Conservation (phyloP, 2,113 vertebrate species). For the Neotoma lepida region DNA sequence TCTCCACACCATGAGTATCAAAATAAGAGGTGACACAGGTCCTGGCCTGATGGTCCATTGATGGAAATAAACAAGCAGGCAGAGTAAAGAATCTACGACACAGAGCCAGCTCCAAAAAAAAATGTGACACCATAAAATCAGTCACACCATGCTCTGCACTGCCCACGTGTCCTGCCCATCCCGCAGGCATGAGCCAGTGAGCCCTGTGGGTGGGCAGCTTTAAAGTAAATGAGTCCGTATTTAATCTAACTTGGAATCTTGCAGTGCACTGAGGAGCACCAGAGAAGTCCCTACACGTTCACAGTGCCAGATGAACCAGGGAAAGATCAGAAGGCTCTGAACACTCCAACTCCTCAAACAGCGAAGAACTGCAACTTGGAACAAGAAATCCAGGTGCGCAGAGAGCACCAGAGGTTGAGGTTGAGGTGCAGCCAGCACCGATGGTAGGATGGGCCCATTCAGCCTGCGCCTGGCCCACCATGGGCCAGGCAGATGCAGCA, state of each 20-base stretch:
- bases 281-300: conserved; percentile 25
- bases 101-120: accelerated
- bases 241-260: not conserved
- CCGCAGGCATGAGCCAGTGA: not conserved
- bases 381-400: conserved; percentile 28
- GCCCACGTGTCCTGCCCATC: not conserved
- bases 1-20: not conserved
- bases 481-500: not conserved
- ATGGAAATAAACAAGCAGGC: conserved; percentile 5
- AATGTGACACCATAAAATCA: not conserved
- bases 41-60: conserved; percentile 39
- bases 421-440: not conserved
- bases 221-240: not conserved
- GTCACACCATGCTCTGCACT: not conserved
- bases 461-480: not conserved
- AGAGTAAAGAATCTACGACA: conserved; percentile 38
- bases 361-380: not conserved
- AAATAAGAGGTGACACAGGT: not conserved
- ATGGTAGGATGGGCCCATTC: not conserved
- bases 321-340: conserved; percentile 25
- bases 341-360: conserved; percentile 11
- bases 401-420: conserved; percentile 20
- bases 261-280: not conserved
- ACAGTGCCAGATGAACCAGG: conserved; percentile 29
- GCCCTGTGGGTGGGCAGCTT: not conserved